phyloP scores from a whole-genome alignment of 2,113 vertebrate species.

The Scortum barcoo region DNA sequence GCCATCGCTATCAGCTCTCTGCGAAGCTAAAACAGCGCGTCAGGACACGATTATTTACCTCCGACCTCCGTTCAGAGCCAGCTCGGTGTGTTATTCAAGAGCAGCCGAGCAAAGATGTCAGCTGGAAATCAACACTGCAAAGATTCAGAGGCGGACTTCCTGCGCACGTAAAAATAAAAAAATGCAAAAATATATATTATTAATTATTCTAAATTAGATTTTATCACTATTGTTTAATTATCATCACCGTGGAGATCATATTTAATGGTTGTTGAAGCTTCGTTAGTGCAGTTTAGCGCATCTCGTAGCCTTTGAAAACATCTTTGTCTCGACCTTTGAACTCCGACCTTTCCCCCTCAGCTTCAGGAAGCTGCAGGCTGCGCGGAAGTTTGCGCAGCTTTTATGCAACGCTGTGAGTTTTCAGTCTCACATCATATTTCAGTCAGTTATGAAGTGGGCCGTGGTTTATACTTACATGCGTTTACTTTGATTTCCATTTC shows the following conservation, averaged over 20 bases:
- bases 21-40: accelerated
- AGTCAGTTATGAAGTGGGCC: not conserved
- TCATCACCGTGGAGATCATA: accelerated
- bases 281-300: not conserved
- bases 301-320: not conserved
- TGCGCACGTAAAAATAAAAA: not conserved
- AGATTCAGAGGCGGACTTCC: not conserved
- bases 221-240: not conserved
- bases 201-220: not conserved
- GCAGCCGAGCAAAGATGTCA: slow-evolving; percentile 22
- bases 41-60: slow-evolving; percentile 30
- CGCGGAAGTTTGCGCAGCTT: slow-evolving; percentile 42
- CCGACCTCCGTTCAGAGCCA: slow-evolving; percentile 1
- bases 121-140: not conserved
- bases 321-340: slow-evolving; percentile 45
- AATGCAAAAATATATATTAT: too few relatives aligned
- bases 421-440: not conserved
- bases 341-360: slow-evolving; percentile 7
- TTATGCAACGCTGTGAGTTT: not conserved
- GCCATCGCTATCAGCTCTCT: slow-evolving; percentile 7
- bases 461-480: not conserved
- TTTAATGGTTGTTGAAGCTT: not conserved
- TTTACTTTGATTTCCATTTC: not conserved
- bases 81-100: slow-evolving; percentile 51
- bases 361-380: slow-evolving; percentile 30